Base-by-base conservation (phyloP, 2,113 vertebrate genomes). In the Calypte anna region DNA sequence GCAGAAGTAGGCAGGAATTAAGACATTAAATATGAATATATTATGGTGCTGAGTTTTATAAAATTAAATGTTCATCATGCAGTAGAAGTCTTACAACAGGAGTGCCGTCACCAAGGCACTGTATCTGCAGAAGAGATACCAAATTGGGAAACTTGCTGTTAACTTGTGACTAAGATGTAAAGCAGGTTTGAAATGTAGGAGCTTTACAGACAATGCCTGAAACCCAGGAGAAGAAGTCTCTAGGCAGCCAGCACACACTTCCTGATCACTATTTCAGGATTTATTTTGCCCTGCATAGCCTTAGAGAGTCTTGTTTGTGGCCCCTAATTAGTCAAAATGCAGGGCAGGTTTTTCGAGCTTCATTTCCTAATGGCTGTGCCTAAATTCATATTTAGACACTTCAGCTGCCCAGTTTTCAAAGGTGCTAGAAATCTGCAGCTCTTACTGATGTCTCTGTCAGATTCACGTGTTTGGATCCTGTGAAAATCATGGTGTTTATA, bases 41-140 rank as follows among this genome's bases (percentile, higher is more conserved):
- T 46, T 81, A 76, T 31, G 57, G 73, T 50, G 73, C 68, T 53
- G 53, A 84, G 61, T 30, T 74, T 84, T 88, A 82, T 74, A 57
- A 93, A 93, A 92, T 86, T 63, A 78, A 97, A 86, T 93, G 48
- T 88, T 95, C 83, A 83, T 43, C 55, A 17, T 55, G 44, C 75
- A 67, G 64, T 92, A 91, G 79, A 79, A 86, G 27, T 57, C 55
- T 88, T 82, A 62, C 16, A 80, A 68, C 31, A 46, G 51, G 24
- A 93, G 40, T 53, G 38, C 72, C 59, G 91, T 90, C 38, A 43
- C 62, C 33, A 70, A 57, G 72, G 73, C 40, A 46, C 36, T 67
- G 22, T 66, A 62, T 76, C 63, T 19, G 3, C 48, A 73, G 79
- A 83, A 82, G 50, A 91, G 38, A 62, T 92, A 59, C n/a, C 66